These are phyloP conservation scores for Heliangelus exortis DNA, from an alignment of 2,797 vertebrate genomes.

Conservation along the genomic window DNA sequence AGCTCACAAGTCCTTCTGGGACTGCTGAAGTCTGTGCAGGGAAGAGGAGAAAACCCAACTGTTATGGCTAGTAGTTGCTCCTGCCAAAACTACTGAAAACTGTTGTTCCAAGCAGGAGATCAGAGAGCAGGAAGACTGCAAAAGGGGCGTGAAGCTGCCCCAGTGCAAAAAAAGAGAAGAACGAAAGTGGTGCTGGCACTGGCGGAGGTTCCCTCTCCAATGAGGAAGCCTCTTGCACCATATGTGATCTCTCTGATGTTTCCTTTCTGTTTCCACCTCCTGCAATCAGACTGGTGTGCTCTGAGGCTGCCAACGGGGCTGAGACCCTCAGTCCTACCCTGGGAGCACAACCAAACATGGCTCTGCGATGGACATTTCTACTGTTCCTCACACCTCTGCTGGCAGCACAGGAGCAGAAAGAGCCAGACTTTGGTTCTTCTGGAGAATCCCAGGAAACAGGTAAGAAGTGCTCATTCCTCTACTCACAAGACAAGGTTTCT, in stretches of 20 bases:
- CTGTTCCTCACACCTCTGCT: not conserved
- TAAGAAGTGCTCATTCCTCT: not conserved
- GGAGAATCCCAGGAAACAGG: not conserved
- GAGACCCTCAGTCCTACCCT: not conserved
- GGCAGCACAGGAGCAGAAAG: accelerated
- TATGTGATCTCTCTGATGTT: not conserved
- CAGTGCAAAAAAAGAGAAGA: not conserved
- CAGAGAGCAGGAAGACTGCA: not conserved
- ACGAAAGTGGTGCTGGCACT: not conserved
- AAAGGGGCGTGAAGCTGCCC: not conserved
- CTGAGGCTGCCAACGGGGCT: not conserved
- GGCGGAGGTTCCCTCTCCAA: not conserved
- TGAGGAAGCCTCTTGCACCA: constrained; percentile 57
- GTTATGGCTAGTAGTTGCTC: not conserved
- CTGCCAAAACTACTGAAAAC: not conserved
- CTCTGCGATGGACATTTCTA: not conserved
- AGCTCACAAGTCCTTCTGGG: not conserved
- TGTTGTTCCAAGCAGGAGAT: not conserved
- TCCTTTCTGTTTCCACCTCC: constrained; percentile 12
- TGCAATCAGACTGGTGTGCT: not conserved
- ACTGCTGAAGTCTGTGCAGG: accelerated
- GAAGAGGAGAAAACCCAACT: not conserved
- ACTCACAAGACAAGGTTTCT: not conserved
- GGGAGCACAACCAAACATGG: not conserved
- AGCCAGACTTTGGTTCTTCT: accelerated